A percentile compares a stretch with the other conserved stretches of the same genome.
phyloP scores from a whole-genome alignment of 2,113 vertebrate genomes.

The Psittacara wagleri region DNA sequence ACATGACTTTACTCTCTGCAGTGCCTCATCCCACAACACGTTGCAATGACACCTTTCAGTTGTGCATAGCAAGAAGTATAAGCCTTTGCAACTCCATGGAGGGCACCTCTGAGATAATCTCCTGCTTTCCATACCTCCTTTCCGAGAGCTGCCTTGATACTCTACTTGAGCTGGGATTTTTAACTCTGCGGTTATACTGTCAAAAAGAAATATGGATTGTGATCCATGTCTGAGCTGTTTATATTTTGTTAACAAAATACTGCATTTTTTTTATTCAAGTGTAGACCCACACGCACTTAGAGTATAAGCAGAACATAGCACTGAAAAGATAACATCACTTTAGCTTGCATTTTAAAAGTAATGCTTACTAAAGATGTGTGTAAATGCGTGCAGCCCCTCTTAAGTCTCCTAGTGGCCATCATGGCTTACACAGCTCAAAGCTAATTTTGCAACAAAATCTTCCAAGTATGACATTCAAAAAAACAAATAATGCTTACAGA shows the following conservation, averaged over 20 bases:
- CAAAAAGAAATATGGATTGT: background rate
- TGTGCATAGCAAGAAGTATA: background rate
- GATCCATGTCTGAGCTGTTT: background rate
- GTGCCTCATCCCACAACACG: accelerated
- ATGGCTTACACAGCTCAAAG: background rate
- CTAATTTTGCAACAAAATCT: background rate
- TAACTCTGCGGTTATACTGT: background rate
- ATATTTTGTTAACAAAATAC: background rate
- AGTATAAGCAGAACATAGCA: background rate
- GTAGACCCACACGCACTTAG: background rate
- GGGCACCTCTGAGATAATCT: background rate
- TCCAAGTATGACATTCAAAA: background rate
- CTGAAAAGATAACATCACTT: background rate
- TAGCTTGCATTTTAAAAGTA: background rate
- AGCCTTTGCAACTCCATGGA: background rate
- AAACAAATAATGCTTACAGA: background rate
- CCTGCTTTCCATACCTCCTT: background rate
- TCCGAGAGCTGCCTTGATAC: background rate
- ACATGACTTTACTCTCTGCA: accelerated
- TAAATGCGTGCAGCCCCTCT: background rate
- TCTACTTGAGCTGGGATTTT: background rate
- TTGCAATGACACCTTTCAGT: background rate
- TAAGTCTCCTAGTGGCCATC: background rate
- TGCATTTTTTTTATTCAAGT: background rate
- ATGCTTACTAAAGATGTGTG: background rate